Evolutionary conservation across 2,888 invertebrate species (phyloP), one percentile per base, ranked within the genome.

Genomic region (Eupithecia centaureata): DNA sequence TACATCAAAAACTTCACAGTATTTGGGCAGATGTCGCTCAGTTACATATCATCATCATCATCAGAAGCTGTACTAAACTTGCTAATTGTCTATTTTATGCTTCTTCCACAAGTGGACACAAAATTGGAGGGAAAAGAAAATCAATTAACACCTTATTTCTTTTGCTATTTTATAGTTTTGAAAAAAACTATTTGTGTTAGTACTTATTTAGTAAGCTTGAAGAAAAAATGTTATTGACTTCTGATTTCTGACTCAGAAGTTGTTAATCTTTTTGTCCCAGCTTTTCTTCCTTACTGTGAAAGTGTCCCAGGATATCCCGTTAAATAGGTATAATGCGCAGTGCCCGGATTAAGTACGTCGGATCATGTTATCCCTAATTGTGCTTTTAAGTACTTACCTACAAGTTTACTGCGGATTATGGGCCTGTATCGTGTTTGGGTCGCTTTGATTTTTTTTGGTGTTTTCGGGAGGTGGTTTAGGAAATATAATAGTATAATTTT

Each of bases 241-340:
- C n/a, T n/a, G n/a, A n/a, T n/a, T n/a, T n/a, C n/a, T n/a, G 8
- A n/a, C 18, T 0, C 47, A 47, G 22, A 3, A 47, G 10, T 47
- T 2, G 3, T 18, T 22, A 52, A 33, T 5, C 4, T 8, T 30
- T 30, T n/a, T 65, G 58, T 13, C 8, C 47, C 33, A 59, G 63
- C 73, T 72, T 65, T 59, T 56, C 12, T 59, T 32, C 25, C 1
- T 47, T 1, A 52, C 62, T n/a, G 35, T 35, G 54, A n/a, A 28
- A 69, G 63, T 63, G 61, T 85, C 84, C 85, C 82, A 74, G 83
- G 76, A 83, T 84, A 86, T 88, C 86, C 86, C 81, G 89, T 90
- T 92, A 91, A 91, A 90, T 89, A 90, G 88, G 88, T 90, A 88
- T 90, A 90, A 90, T 89, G 88, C 84, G 83, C 87, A 84, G 78